These are phyloP conservation scores for Rhagonycha lutea DNA, from an alignment of 2,888 invertebrate genomes.

Conservation along the genomic window DNA sequence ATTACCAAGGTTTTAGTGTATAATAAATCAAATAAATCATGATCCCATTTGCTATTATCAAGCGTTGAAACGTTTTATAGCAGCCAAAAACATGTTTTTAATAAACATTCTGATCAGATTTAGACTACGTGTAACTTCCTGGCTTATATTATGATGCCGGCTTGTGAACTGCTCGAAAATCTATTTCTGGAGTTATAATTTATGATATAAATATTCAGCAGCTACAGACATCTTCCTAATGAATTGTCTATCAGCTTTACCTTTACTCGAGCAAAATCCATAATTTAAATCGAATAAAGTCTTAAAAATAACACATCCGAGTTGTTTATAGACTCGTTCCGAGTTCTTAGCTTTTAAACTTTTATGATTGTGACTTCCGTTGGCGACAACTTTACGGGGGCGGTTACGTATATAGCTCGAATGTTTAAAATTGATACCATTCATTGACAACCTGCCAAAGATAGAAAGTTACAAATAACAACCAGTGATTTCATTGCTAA, in stretches of 20 bases:
- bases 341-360: constrained; percentile 42
- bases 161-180: constrained; percentile 24
- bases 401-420: constrained; percentile 36
- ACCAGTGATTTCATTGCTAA: constrained; percentile 18
- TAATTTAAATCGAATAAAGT: constrained; percentile 3
- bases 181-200: constrained; percentile 35
- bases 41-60: constrained; percentile 20
- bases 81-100: constrained; percentile 24
- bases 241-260: constrained; percentile 6
- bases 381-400: constrained; percentile 38
- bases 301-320: constrained; percentile 16
- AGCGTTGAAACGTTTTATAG: constrained; percentile 14
- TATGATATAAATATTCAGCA: constrained; percentile 35
- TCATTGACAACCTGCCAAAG: constrained; percentile 39
- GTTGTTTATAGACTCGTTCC: constrained; percentile 42
- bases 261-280: constrained; percentile 10
- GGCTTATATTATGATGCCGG: constrained; percentile 25
- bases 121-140: constrained; percentile 34
- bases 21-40: constrained; percentile 21
- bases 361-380: constrained; percentile 47
- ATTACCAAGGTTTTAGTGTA: constrained; percentile 6
- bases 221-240: constrained; percentile 14
- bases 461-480: constrained; percentile 26
- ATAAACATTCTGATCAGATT: constrained; percentile 30
- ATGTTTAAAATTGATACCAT: constrained; percentile 40